Percentiles rank a stretch among this genome's conserved stretches.
Evolutionary conservation across 2,797 vertebrate species (phyloP).

Genomic region (Knipowitschia caucasica): DNA sequence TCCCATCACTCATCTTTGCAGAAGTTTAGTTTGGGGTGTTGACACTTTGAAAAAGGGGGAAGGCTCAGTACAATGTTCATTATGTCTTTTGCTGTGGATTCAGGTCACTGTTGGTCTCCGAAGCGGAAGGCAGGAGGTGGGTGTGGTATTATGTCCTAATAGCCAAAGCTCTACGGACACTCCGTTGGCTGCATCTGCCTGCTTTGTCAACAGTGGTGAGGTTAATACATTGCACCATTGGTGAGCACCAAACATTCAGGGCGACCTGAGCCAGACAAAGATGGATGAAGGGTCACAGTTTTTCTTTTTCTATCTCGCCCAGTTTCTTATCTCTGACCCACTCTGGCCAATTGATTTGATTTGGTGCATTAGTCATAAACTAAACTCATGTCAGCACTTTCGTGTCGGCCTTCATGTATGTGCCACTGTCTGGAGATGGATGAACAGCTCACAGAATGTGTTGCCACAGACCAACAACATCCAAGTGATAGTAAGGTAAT

Average conservation of each 20-base stretch:
- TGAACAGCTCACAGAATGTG: constrained; percentile 22
- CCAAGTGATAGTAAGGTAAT: background rate
- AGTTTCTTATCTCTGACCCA: constrained; percentile 82
- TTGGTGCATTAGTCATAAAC: constrained; percentile 85
- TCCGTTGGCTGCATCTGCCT: constrained; percentile 84
- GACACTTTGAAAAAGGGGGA: constrained; percentile 57
- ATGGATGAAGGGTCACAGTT: constrained; percentile 88
- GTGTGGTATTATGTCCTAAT: constrained; percentile 56
- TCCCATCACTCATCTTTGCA: constrained; percentile 74
- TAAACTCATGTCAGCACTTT: constrained; percentile 53
- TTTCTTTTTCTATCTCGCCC: constrained; percentile 76
- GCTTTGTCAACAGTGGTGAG: constrained; percentile 73
- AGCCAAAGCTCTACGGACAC: constrained; percentile 61
- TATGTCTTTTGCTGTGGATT: constrained; percentile 50
- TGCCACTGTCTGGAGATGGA: constrained; percentile 52
- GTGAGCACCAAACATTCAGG: constrained; percentile 71
- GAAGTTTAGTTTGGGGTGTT: constrained; percentile 63
- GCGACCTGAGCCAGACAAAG: constrained; percentile 81
- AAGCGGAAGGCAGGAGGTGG: constrained; percentile 48
- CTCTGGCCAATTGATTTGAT: constrained; percentile 89
- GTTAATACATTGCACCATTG: constrained; percentile 77
- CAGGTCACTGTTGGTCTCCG: constrained; percentile 30
- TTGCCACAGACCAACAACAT: constrained; percentile 4
- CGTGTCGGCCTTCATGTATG: constrained; percentile 44
- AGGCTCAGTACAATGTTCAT: constrained; percentile 57